These are phyloP conservation scores for Chlamydotis undulata DNA, from an alignment of 2,113 vertebrate species.

Conservation along the genomic window DNA sequence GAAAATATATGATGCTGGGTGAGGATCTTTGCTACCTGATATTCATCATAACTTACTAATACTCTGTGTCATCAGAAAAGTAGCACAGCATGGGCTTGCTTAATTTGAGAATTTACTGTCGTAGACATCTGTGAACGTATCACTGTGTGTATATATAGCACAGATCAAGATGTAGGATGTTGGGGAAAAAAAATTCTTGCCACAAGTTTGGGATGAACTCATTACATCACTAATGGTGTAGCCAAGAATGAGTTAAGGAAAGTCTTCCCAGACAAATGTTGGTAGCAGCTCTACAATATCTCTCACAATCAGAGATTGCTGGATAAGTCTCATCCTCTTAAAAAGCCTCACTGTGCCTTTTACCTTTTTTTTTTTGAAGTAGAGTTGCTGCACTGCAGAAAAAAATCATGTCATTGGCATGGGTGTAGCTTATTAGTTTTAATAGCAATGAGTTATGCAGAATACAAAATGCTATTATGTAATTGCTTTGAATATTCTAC, in stretches of 20 bases:
- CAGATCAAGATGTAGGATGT: neutral
- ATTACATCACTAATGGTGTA: neutral
- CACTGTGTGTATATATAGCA: neutral
- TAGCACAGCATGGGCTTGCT: neutral
- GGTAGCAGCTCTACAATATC: constrained; percentile 19
- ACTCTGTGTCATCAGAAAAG: neutral
- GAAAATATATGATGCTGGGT: neutral
- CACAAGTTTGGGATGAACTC: neutral
- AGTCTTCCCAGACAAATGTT: constrained; percentile 32
- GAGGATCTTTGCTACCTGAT: neutral
- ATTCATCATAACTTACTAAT: neutral
- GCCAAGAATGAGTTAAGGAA: constrained; percentile 1
- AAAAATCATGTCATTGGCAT: constrained; percentile 6
- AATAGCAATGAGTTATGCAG: constrained; percentile 10
- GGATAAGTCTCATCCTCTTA: constrained; percentile 10
- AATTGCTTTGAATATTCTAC: constrained; percentile 29
- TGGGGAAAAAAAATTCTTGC: neutral
- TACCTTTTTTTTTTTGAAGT: neutral
- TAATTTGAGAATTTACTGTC: constrained; percentile 4
- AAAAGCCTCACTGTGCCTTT: constrained; percentile 19
- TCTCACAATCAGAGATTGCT: constrained; percentile 29
- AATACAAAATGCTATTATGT: constrained; percentile 32
- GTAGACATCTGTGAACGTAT: neutral
- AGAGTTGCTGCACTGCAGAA: constrained; percentile 20
- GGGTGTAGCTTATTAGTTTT: constrained; percentile 26